Conservation (phyloP, 2,888 invertebrate genomes). For the Hirudinaria manillensis region DNA sequence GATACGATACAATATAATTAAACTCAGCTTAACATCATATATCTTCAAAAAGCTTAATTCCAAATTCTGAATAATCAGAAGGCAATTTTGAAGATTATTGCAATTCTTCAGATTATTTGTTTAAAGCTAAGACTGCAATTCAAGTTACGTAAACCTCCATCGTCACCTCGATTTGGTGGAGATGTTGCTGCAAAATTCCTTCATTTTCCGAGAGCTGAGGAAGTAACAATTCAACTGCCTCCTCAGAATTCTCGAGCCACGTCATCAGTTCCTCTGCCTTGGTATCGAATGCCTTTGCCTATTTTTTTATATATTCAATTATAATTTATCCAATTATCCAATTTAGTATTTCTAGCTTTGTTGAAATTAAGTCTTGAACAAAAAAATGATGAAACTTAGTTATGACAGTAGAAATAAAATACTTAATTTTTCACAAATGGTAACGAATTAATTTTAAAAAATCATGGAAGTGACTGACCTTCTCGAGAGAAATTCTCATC, state of each 20-base stretch:
- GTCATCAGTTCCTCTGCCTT: slow-evolving; percentile 89
- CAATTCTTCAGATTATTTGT: no score
- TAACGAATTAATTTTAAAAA: not conserved
- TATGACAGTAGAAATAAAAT: not conserved
- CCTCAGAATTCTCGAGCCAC: slow-evolving; percentile 89
- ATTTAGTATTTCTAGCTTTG: not conserved
- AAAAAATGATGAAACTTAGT: not conserved
- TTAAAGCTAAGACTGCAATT: no score
- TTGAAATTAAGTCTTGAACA: not conserved
- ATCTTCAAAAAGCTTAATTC: no score
- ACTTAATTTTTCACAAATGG: not conserved
- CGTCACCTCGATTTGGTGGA: slow-evolving; percentile 74
- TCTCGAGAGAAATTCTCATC: not conserved
- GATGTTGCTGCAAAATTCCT: slow-evolving; percentile 72
- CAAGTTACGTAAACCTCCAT: no score
- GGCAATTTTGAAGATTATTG: no score
- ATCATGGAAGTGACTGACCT: not conserved
- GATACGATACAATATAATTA: no score
- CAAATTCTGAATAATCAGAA: no score
- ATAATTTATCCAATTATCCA: not conserved
- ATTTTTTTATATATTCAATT: not conserved
- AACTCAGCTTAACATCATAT: no score
- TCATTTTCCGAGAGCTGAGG: slow-evolving; percentile 87
- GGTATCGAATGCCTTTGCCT: slow-evolving; percentile 86
- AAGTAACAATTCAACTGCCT: slow-evolving; percentile 80